phyloP scores from a whole-genome alignment of 2,113 vertebrate species.

The Pholis gunnellus region DNA sequence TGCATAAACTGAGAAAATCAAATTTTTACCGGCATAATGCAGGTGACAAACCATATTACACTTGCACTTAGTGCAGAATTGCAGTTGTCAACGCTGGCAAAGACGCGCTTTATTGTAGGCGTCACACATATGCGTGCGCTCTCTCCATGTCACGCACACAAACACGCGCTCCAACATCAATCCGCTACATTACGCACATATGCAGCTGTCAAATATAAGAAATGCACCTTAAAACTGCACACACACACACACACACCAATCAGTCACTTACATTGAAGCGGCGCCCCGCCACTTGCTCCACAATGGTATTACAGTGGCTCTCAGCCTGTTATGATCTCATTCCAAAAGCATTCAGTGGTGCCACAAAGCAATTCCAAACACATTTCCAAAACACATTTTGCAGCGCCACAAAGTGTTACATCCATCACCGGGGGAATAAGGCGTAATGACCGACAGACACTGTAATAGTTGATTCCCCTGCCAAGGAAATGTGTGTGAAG shows the following conservation, averaged over 20 bases:
- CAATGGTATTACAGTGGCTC: slow-evolving; percentile 74
- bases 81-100: slow-evolving; percentile 14
- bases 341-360: slow-evolving; percentile 75
- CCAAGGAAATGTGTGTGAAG: slow-evolving; percentile 56
- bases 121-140: slow-evolving; percentile 1
- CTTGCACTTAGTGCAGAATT: slow-evolving; percentile 37
- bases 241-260: slow-evolving; percentile 25
- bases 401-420: slow-evolving; percentile 78
- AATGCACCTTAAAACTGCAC: slow-evolving; percentile 37
- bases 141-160: neutral
- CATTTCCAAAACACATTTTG: slow-evolving; percentile 80
- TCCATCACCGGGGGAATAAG: slow-evolving; percentile 79
- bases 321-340: slow-evolving; percentile 80
- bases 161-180: neutral
- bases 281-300: slow-evolving; percentile 75
- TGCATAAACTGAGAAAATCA: slow-evolving; percentile 6
- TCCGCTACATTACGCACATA: slow-evolving; percentile 21
- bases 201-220: slow-evolving; percentile 37
- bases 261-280: slow-evolving; percentile 64
- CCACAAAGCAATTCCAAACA: slow-evolving; percentile 82
- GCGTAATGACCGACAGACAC: slow-evolving; percentile 75
- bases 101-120: slow-evolving; percentile 18
- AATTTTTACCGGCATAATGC: slow-evolving; percentile 27
- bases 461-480: slow-evolving; percentile 73
- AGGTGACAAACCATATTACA: slow-evolving; percentile 51